Conservation (phyloP, 2,888 invertebrate genomes). For the Melanargia galathea region DNA sequence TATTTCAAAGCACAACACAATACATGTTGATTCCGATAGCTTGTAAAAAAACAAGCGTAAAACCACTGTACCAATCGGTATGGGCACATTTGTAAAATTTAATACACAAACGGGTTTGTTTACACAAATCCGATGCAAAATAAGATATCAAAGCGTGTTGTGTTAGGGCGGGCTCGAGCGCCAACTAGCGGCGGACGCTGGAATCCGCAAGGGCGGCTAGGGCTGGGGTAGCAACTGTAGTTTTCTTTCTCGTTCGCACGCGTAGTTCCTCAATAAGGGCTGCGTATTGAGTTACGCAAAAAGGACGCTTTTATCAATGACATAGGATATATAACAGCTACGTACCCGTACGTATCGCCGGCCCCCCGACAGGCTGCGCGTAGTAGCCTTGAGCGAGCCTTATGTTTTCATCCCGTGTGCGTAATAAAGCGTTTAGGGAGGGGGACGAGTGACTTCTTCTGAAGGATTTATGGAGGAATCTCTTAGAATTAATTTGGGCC, state of each 20-base stretch:
- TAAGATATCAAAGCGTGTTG: conserved; percentile 66
- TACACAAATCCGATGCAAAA: conserved; percentile 67
- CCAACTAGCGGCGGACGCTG: conserved; percentile 71
- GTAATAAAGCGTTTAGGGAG: conserved; percentile 79
- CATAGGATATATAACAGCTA: conserved; percentile 62
- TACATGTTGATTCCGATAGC: conserved; percentile 28
- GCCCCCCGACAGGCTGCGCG: conserved; percentile 57
- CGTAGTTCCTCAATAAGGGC: conserved; percentile 60
- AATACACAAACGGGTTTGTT: conserved; percentile 70
- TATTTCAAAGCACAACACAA: conserved; percentile 33
- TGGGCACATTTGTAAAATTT: conserved; percentile 45
- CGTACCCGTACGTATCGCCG: conserved; percentile 45
- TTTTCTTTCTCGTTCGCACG: conserved; percentile 64
- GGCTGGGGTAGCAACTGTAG: conserved; percentile 50
- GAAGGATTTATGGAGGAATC: conserved; percentile 77
- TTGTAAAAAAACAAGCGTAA: conserved; percentile 35
- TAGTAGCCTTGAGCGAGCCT: conserved; percentile 76
- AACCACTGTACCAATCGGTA: conserved; percentile 49
- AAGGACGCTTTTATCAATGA: conserved; percentile 78
- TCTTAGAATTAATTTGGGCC: conserved; percentile 73
- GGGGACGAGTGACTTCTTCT: conserved; percentile 74
- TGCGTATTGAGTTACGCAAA: conserved; percentile 67
- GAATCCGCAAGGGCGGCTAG: conserved; percentile 65
- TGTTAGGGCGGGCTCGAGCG: conserved; percentile 73
- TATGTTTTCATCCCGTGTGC: conserved; percentile 79